These are phyloP conservation scores for Diplazon laetatorius DNA, from an alignment of 2,888 invertebrate genomes.

Conservation along the genomic window DNA sequence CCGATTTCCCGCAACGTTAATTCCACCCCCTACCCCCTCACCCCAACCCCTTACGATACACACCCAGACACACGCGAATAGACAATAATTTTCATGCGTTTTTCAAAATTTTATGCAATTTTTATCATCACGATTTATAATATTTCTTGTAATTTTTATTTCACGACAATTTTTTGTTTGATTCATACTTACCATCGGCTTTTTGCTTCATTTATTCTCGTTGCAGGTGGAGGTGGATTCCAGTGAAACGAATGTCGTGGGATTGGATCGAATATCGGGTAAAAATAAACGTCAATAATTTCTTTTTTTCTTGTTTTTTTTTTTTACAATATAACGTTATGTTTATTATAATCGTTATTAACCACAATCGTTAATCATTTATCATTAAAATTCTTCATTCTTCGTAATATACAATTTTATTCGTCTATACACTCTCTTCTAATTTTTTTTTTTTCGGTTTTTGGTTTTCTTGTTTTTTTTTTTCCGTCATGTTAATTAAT, in stretches of 20 bases:
- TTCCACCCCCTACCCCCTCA: background rate
- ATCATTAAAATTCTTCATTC: slow-evolving; percentile 67
- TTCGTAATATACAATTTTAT: slow-evolving; percentile 76
- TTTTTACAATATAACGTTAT: slow-evolving; percentile 79
- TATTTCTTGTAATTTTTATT: no score
- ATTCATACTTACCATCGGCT: slow-evolving; percentile 33
- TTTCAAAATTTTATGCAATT: no score
- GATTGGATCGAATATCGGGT: slow-evolving; percentile 13
- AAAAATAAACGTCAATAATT: slow-evolving; percentile 1
- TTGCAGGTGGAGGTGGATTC: no score
- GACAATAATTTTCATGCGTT: background rate
- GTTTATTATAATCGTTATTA: slow-evolving; percentile 80
- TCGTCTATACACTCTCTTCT: slow-evolving; percentile 77
- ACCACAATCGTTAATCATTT: slow-evolving; percentile 77
- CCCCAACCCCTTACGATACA: no score
- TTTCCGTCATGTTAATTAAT: slow-evolving; percentile 56
- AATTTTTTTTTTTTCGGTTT: slow-evolving; percentile 64
- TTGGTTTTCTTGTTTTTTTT: no score
- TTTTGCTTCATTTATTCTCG: background rate
- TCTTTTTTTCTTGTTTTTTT: slow-evolving; percentile 36
- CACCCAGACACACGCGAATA: slow-evolving; percentile 9
- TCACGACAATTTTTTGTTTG: slow-evolving; percentile 10
- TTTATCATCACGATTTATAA: no score
- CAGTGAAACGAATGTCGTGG: background rate
- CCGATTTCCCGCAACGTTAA: background rate